Percentiles rank a stretch among this genome's conserved stretches.
Conservation (phyloP, 1,140 invertebrate genomes). For the Hylaeus volcanicus region DNA sequence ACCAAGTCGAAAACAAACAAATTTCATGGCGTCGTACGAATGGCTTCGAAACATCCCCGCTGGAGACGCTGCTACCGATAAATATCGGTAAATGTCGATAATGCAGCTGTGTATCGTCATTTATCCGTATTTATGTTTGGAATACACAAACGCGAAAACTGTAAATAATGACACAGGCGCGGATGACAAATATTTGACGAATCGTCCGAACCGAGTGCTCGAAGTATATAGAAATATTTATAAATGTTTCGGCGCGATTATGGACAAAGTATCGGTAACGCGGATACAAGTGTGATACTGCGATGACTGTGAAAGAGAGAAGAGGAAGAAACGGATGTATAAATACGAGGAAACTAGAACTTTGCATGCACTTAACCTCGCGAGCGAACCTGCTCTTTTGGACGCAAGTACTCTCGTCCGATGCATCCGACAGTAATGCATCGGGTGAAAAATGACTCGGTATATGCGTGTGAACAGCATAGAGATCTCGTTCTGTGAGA, state of each 20-base stretch:
- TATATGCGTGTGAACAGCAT: not conserved
- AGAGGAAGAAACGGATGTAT: too few species aligned
- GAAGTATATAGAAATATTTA: too few species aligned
- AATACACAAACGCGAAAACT: too few species aligned
- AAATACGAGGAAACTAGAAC: not conserved
- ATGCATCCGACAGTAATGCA: slow-evolving; percentile 22
- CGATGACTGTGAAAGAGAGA: too few species aligned
- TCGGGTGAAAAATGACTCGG: slow-evolving; percentile 15
- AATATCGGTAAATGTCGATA: not conserved
- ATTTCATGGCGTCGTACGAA: not conserved
- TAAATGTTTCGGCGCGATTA: too few species aligned
- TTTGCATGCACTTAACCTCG: not conserved
- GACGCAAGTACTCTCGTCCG: not conserved
- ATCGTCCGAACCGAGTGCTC: too few species aligned
- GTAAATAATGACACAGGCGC: too few species aligned
- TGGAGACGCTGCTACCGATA: not conserved
- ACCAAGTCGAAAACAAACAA: slow-evolving; percentile 29
- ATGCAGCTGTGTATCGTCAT: too few species aligned
- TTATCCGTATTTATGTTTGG: not conserved
- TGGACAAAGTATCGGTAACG: not conserved
- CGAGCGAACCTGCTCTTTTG: not conserved
- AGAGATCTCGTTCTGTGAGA: not conserved
- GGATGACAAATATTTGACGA: too few species aligned
- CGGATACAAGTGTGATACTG: not conserved
- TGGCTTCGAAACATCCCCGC: not conserved